Evolutionary conservation across 1,140 invertebrate species (phyloP).

Genomic region (Hylaeus anthracinus): DNA sequence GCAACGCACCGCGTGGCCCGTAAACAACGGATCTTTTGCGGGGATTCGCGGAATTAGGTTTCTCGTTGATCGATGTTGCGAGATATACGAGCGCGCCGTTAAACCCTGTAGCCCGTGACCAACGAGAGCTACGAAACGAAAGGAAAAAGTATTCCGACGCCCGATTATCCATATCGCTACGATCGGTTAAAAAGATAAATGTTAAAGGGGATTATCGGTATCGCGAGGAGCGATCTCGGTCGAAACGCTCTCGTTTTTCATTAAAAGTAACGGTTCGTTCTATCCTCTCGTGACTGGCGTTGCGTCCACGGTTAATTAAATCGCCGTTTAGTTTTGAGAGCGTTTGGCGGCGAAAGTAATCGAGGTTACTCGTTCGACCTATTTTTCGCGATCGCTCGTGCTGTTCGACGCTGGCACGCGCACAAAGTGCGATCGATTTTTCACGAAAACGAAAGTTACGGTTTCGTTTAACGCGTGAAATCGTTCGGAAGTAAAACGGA

Average conservation of each 20-base stretch:
- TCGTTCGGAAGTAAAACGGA: not conserved
- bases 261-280: not conserved
- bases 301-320: slow-evolving; percentile 6
- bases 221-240: not conserved
- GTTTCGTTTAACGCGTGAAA: no score
- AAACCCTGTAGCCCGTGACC: not conserved
- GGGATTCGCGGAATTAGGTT: slow-evolving; percentile 9
- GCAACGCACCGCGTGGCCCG: no score
- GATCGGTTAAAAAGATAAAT: no score
- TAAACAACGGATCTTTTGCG: slow-evolving; percentile 20
- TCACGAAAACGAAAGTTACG: no score
- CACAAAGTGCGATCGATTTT: no score
- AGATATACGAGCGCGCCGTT: no score
- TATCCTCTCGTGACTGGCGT: not conserved
- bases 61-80: not conserved
- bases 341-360: slow-evolving; percentile 10
- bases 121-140: slow-evolving; percentile 3
- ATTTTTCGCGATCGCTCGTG: not conserved
- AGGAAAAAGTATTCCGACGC: not conserved
- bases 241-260: not conserved
- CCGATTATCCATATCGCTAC: not conserved
- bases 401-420: no score
- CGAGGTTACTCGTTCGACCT: not conserved
- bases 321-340: not conserved
- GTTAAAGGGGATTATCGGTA: not conserved